Conservation (phyloP, 2,888 invertebrate genomes). For the Limenitis camilla region DNA sequence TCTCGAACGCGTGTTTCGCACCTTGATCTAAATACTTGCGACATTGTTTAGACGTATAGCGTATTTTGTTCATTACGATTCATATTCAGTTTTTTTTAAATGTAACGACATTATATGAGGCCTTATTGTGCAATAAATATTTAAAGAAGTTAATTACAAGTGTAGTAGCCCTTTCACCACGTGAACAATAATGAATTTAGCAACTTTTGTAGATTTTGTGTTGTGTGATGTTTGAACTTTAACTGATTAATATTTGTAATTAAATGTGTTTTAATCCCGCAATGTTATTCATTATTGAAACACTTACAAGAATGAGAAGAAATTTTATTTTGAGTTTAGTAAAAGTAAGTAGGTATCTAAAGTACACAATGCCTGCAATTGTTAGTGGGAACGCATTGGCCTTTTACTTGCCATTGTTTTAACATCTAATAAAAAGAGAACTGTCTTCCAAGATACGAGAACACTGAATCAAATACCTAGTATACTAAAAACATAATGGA, state of each 20-base stretch:
- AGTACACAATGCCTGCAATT: conserved; percentile 42
- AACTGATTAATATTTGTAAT: too few relatives aligned
- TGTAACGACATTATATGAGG: conserved; percentile 7
- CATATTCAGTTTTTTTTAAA: conserved; percentile 22
- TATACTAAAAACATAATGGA: background rate
- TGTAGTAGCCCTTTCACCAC: too few relatives aligned
- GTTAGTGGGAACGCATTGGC: conserved; percentile 28
- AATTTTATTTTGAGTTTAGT: conserved; percentile 32
- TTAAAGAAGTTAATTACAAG: too few relatives aligned
- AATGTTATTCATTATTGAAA: too few relatives aligned
- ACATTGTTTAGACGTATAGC: conserved; percentile 64
- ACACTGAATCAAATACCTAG: background rate
- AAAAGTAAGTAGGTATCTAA: conserved; percentile 42
- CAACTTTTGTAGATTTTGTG: too few relatives aligned
- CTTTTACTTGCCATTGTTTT: conserved; percentile 24
- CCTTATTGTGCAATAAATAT: too few relatives aligned
- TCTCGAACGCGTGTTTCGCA: conserved; percentile 69
- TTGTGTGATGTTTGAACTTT: too few relatives aligned
- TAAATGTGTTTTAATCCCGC: too few relatives aligned
- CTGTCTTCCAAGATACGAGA: background rate
- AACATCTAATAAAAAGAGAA: background rate
- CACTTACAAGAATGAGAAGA: background rate
- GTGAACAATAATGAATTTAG: too few relatives aligned
- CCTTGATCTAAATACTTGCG: conserved; percentile 74
- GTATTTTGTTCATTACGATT: conserved; percentile 45